Conservation (phyloP, 1,140 invertebrate genomes). For the Aphelinus certus region DNA sequence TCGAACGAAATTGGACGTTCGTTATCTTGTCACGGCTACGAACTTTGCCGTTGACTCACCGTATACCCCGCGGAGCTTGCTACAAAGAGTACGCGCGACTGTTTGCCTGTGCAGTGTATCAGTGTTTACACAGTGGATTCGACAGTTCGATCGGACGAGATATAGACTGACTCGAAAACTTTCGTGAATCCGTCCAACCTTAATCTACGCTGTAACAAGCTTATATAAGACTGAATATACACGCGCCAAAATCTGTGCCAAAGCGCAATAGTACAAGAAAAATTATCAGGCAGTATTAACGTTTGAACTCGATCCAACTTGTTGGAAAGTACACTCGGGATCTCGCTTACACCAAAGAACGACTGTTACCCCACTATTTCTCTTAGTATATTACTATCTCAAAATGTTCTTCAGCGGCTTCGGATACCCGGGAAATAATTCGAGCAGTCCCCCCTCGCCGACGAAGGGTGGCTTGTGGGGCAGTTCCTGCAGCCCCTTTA, state of each 20-base stretch:
- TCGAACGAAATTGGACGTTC: conserved; percentile 1
- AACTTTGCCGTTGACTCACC: conserved; percentile 7
- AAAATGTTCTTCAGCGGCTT: conserved; percentile 58
- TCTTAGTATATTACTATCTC: conserved; percentile 31
- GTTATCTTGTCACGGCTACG: conserved; percentile 7
- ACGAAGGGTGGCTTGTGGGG: conserved; percentile 53
- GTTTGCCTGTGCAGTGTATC: not conserved
- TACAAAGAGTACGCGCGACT: not conserved
- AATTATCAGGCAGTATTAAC: conserved; percentile 22
- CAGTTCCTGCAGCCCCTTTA: conserved; percentile 55
- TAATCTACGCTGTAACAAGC: not conserved
- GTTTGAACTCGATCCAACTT: not conserved
- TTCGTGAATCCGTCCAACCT: conserved; percentile 2
- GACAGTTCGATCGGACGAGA: not conserved
- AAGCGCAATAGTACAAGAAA: conserved; percentile 29
- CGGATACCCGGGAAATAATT: conserved; percentile 50
- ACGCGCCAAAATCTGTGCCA: conserved; percentile 29
- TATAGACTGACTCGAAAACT: not conserved
- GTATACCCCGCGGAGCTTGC: not conserved
- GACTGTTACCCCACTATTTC: no score
- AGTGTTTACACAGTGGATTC: not conserved
- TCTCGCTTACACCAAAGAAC: no score
- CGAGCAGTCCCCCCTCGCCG: conserved; percentile 52
- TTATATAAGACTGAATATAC: conserved; percentile 33
- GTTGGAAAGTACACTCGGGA: no score